Evolutionary conservation across 2,888 invertebrate genomes (phyloP).

Genomic region (Cerceris ruficornis): DNA sequence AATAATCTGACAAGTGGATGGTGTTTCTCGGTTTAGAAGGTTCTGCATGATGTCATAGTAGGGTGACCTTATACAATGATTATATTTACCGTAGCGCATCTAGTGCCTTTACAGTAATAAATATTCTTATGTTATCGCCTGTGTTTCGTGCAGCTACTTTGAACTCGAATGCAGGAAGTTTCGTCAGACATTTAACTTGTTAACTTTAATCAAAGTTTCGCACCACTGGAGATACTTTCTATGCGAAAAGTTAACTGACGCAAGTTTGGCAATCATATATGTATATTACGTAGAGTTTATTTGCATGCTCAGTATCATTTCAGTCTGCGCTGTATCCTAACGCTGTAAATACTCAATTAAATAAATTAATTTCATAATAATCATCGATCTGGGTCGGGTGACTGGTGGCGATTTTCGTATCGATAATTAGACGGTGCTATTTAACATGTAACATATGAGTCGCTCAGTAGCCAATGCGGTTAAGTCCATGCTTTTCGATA

Average conservation of each 20-base stretch:
- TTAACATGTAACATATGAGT: too few relatives aligned
- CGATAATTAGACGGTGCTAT: too few relatives aligned
- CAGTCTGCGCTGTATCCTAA: not conserved
- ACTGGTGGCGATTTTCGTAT: too few relatives aligned
- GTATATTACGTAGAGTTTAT: not conserved
- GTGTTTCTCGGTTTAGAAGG: too few relatives aligned
- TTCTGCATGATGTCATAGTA: too few relatives aligned
- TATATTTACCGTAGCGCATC: too few relatives aligned
- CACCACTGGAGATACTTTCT: not conserved
- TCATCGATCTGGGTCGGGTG: not conserved
- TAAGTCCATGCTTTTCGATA: too few relatives aligned
- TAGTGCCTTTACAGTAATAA: too few relatives aligned
- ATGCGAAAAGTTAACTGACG: not conserved
- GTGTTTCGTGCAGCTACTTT: conserved; percentile 4
- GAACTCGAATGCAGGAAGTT: conserved; percentile 6
- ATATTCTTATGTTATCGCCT: conserved; percentile 6
- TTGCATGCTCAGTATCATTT: not conserved
- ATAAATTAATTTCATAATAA: not conserved
- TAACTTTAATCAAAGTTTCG: conserved; percentile 4
- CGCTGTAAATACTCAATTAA: not conserved
- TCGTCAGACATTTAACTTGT: not conserved
- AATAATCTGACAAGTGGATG: too few relatives aligned
- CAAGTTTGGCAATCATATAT: not conserved
- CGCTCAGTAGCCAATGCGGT: too few relatives aligned
- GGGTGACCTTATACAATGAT: too few relatives aligned